Percentiles rank a stretch among this genome's conserved stretches.
phyloP scores from a whole-genome alignment of 2,113 vertebrate genomes.

The Ellobius talpinus region DNA sequence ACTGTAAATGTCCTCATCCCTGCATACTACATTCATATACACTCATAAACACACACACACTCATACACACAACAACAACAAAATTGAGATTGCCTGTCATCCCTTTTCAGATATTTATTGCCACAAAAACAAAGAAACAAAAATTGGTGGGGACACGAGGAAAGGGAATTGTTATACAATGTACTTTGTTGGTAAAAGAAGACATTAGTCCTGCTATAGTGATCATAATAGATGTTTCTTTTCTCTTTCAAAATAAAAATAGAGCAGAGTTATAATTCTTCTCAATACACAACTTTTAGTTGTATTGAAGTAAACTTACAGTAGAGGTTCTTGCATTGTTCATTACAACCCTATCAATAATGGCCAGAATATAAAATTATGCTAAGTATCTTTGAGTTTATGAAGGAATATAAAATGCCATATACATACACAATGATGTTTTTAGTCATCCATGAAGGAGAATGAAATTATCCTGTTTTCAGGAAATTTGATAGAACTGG shows the following conservation, averaged over 20 bases:
- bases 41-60: background rate
- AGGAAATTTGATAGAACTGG: background rate
- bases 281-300: background rate
- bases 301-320: background rate
- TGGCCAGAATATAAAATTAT: too few species aligned
- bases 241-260: too few species aligned
- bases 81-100: background rate
- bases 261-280: background rate
- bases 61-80: background rate
- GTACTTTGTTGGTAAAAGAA: background rate
- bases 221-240: background rate
- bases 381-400: background rate
- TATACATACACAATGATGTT: background rate
- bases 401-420: background rate
- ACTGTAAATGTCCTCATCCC: background rate
- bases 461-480: background rate
- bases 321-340: too few species aligned
- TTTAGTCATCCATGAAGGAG: background rate
- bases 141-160: too few species aligned
- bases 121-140: background rate
- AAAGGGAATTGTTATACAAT: background rate
- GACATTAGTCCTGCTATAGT: background rate
- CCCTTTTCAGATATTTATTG: background rate
- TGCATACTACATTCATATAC: background rate
- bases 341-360: background rate